A percentile compares a stretch with the other conserved stretches of the same genome.
These are phyloP conservation scores for Laothoe populi DNA, from an alignment of 2,888 invertebrate genomes.

Conservation along the genomic window DNA sequence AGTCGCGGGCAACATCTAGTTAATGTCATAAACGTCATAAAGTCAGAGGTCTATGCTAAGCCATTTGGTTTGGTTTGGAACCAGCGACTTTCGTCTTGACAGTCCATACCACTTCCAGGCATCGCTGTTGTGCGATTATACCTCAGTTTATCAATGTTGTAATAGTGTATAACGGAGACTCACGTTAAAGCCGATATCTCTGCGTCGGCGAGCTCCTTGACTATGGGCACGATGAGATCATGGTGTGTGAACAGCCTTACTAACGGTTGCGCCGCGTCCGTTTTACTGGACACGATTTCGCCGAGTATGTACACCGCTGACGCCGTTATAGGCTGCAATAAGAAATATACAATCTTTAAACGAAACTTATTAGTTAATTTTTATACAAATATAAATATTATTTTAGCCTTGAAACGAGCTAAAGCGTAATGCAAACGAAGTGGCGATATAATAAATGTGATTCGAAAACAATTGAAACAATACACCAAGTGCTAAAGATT, in stretches of 20 bases:
- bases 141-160: no score
- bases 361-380: not conserved
- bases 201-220: conserved; percentile 92
- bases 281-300: conserved; percentile 93
- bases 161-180: conserved; percentile 62
- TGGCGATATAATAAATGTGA: no score
- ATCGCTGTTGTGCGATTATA: no score
- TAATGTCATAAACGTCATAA: no score
- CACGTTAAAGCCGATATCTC: conserved; percentile 96
- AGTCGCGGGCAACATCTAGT: no score
- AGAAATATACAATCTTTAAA: not conserved
- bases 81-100: no score
- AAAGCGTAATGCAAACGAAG: not conserved
- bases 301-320: conserved; percentile 94
- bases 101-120: no score
- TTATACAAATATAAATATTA: no score
- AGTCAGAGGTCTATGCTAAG: no score
- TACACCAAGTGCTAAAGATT: no score
- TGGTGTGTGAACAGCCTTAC: conserved; percentile 94
- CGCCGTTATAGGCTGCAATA: conserved; percentile 89
- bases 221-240: conserved; percentile 93
- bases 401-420: not conserved
- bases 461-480: no score
- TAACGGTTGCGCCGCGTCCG: conserved; percentile 95
- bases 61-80: no score